Evolutionary conservation across 2,888 invertebrate genomes (phyloP), one percentile per base, ranked within the genome.

Genomic region (Hyles lineata): DNA sequence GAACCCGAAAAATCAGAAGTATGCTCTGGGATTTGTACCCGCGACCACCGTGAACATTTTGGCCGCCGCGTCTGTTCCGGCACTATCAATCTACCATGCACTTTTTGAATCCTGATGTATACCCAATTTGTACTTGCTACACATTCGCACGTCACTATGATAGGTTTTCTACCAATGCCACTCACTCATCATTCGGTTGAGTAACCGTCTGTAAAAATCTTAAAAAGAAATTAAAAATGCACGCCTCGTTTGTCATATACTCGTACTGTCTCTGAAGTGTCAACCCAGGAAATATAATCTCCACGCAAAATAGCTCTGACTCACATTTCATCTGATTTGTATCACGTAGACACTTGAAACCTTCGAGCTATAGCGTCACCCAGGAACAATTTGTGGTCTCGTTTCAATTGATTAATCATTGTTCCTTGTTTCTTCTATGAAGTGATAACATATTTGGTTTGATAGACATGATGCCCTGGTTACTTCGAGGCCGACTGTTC

Each of bases 381-480:
- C 23, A 23, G 21, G 35, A 55, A 55, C 23, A 50, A 35, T 63
- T 43, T 63, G 67, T 67, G 63, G 63, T 67, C 67, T 23, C n/a
- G 17, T 23, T 76, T 74, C 55, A 55, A 55, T 55, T n/a, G 55
- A n/a, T 55, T n/a, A 55, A n/a, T n/a, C 55, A 55, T 55, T 55
- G 55, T 55, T 55, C 17, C n/a, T n/a, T 55, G 17, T 55, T 55
- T 55, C 55, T n/a, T 4, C 55, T 55, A 19, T 55, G 55, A 5
- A n/a, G 0, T n/a, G 5, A n/a, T 55, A 55, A n/a, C n/a, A 55
- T n/a, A 55, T 55, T 55, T 55, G 55, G 19, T n/a, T n/a, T 55
- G 55, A 11, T 55, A n/a, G 8, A 19, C n/a, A 55, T 55, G 55
- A 55, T n/a, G n/a, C 5, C 55, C 55, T n/a, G 19, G n/a, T n/a